Conservation (phyloP, 2,113 vertebrate genomes). For the Scopus umbretta region DNA sequence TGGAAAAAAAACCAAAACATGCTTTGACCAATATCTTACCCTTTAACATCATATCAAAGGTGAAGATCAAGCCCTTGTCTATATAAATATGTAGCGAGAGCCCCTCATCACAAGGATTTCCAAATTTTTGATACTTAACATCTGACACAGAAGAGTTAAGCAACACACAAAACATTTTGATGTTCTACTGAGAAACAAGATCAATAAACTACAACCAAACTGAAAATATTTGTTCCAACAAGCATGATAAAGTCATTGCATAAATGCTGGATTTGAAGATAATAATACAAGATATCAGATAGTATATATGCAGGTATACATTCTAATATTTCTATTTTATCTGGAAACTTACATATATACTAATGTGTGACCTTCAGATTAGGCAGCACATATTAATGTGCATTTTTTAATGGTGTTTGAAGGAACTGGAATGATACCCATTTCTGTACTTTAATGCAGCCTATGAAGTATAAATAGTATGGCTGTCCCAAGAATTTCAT, state of each 20-base stretch:
- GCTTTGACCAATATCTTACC: neutral
- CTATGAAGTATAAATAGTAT: neutral
- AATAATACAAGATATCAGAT: neutral
- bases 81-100: neutral
- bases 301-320: neutral
- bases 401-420: neutral
- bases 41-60: neutral
- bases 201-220: neutral
- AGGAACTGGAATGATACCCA: neutral
- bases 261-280: neutral
- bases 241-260: neutral
- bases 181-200: neutral
- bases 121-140: neutral
- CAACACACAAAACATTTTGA: neutral
- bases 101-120: neutral
- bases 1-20: fast-evolving
- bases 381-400: neutral
- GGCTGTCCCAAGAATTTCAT: neutral
- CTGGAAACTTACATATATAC: neutral
- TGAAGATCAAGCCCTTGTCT: neutral
- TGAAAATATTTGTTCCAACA: neutral
- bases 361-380: neutral
- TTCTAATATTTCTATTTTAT: neutral
- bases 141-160: neutral
- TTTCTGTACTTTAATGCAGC: neutral